Base-by-base conservation (phyloP, 2,797 vertebrate genomes). In the Epinephelus awoara region DNA sequence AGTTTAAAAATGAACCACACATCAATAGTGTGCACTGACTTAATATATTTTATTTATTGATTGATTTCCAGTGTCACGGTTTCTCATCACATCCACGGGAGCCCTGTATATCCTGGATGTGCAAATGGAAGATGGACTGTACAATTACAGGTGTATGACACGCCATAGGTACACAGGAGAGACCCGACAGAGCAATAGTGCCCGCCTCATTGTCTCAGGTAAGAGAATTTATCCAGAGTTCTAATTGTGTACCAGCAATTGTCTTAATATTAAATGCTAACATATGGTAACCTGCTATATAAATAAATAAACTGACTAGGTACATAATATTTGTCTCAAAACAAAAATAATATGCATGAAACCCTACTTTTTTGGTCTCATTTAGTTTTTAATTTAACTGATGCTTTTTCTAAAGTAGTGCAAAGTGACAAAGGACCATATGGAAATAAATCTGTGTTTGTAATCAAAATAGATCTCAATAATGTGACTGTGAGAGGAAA, bases 61-160 rank as follows among this genome's bases (percentile, higher is more conserved):
- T 80, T 72, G 61, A 3, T 80, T 85, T 75, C 17, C 80, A 95
- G 93, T 93, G 91, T 93, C 97, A 95, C 97, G 98, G 97, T 99
- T 98, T 97, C 97, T 97, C 96, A 98, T 99, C 94, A 98, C 98
- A 93, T 97, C 98, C 95, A 98, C 96, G 89, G 98, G 98, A 95
- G 98, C 98, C 95, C 97, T 99, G 96, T 99, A 99, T 96, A 98
- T 99, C 96, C 95, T 97, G 96, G 98, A 99, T 85, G 98, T 98
- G 94, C 98, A 99, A 95, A 99, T 98, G 85, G 98, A 99, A 88
- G 98, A 99, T 2, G 98, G 98, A 68, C 95, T 99, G 92, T 99
- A 98, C 95, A 99, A 99, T 95, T 99, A 99, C 95, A 96, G 98
- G 90, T 99, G 98, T 85, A 96, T 98, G 95, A 99, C 98, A 29